Evolutionary conservation across 2,888 invertebrate species (phyloP), one percentile per base, ranked within the genome.

Genomic region (Scaeva pyrastri): DNA sequence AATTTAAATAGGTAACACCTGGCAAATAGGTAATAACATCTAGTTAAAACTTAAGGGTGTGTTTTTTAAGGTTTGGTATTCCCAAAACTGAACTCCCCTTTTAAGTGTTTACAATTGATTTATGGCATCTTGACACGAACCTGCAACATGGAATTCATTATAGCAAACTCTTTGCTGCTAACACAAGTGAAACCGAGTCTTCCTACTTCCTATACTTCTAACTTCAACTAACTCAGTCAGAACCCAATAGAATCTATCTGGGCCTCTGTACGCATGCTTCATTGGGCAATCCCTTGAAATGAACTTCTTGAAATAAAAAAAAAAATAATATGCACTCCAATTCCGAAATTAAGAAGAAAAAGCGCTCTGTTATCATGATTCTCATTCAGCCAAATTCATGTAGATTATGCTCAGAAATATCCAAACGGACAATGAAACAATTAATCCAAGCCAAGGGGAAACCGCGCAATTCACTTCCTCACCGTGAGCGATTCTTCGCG

Each of bases 311-410:
- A 26, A 48, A 52, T 5, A 2, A 31, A 31, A 39, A 39, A 39
- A 50, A 52, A 43, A 64, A 58, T 5, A 26, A 21, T 10, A 68
- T 50, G 50, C 84, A 72, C 41, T 76, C 62, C 12, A 70, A 66
- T 31, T 64, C 19, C 19, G 11, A 39, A 58, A 21, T n/a, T 1
- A 60, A 60, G 4, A 21, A 5, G 21, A 8, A 58, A 19, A 60
- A 14, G 26, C 19, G 75, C 66, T 81, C 68, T 85, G 81, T 85
- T 80, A 77, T 85, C 76, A 80, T 72, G 26, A 75, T 73, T 81
- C 73, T 77, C 68, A 85, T 77, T 85, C 85, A 81, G 85, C 81
- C 2, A 45, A 45, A 77, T 76, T 73, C 68, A 72, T 71, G 79
- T 26, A 68, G 43, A 76, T 50, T 64, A 43, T 23, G 21, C 48